Percentiles rank a stretch among this genome's conserved stretches.
These are phyloP conservation scores for Trissonchulus sp. DNA, from an alignment of 2,888 invertebrate species.

Conservation along the genomic window DNA sequence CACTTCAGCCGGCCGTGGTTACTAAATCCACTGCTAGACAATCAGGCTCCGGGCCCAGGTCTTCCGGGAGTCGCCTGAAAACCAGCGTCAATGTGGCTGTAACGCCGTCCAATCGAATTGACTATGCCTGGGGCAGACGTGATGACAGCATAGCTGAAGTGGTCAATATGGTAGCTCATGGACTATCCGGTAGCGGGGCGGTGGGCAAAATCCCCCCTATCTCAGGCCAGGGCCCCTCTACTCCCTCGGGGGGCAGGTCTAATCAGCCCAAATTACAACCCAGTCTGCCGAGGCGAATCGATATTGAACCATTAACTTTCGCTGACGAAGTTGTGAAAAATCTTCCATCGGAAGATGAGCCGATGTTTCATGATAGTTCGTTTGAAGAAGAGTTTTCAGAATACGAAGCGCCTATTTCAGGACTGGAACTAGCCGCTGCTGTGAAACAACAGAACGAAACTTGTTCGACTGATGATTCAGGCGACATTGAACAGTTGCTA, in stretches of 20 bases:
- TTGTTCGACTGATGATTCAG: background rate
- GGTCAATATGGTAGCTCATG: background rate
- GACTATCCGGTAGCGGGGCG: background rate
- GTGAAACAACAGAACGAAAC: background rate
- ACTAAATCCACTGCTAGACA: no score
- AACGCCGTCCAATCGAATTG: no score
- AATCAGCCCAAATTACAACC: background rate
- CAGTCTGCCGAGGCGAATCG: background rate
- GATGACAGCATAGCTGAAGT: background rate
- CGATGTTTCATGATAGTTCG: background rate
- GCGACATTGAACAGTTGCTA: background rate
- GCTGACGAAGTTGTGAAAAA: no score
- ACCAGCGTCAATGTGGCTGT: no score
- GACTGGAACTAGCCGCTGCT: no score
- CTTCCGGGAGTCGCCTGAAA: no score
- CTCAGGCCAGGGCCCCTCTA: background rate
- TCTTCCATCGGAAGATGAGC: no score
- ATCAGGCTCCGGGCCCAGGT: no score
- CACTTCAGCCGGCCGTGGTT: no score
- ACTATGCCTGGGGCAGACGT: no score
- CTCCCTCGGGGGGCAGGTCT: background rate
- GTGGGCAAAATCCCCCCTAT: background rate
- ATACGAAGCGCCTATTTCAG: background rate
- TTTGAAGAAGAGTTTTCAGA: background rate
- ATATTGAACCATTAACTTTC: background rate